Base-by-base conservation (phyloP, 2,888 invertebrate genomes). In the Nomada ruficornis region DNA sequence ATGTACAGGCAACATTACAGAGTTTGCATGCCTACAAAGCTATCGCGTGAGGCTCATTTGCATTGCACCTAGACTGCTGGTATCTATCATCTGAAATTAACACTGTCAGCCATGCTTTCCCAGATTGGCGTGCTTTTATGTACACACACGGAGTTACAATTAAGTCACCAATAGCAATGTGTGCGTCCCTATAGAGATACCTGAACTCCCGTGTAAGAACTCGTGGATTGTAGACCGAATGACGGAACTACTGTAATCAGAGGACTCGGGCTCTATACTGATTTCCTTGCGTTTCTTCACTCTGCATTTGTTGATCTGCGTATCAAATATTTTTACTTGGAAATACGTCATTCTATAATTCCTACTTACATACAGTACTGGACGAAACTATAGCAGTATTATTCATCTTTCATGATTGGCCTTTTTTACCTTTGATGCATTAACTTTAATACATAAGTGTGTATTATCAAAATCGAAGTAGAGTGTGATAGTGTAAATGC, bases 41-140 rank as follows among this genome's bases (percentile, higher is more conserved):
- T 86, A 89, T 92, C 91, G 92, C 92, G 92, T 92, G 92, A 88
- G 89, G 84, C 87, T 90, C 90, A 91, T 92, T 92, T 91, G 89
- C 91, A 92, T 89, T 88, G 90, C 86, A 80, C 75, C 80, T 80
- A 76, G 83, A 79, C 82, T 54, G 47, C 67, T 54, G 82, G 84
- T 92, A 93, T 93, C 92, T 92, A 91, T 92, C 91, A 92, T 93
- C 92, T 91, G 90, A 91, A 93, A 93, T 93, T 92, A 92, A 92
- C 92, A 91, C 92, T 91, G 91, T 91, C 91, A 88, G 89, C 87
- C 86, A 85, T 88, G 85, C 88, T 89, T 91, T 91, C 84, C 88
- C 83, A 83, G 87, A 89, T 90, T 87, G 86, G 81, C 77, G 82
- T 74, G 86, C 87, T 89, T 88, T 88, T 88, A 86, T 89, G 90